These are phyloP conservation scores for Hipposideros armiger DNA, from an alignment of 2,113 vertebrate species.

Conservation along the genomic window DNA sequence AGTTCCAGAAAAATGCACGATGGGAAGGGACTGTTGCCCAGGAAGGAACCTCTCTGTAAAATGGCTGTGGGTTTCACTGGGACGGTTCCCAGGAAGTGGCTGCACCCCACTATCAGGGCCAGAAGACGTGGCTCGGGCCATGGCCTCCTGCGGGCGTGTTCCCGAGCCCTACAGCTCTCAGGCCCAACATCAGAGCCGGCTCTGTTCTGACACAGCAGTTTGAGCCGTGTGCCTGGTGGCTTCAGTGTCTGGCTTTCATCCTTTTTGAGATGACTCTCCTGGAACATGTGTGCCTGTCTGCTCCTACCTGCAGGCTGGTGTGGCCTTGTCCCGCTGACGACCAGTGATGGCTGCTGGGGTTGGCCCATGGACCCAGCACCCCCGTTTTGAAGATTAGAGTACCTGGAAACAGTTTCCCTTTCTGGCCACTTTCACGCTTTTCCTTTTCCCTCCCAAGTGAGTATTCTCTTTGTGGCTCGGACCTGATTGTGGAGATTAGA, in stretches of 20 bases:
- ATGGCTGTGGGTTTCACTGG: constrained; percentile 60
- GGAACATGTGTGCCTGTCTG: background rate
- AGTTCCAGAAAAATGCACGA: background rate
- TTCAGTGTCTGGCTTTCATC: background rate
- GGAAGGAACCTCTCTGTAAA: constrained; percentile 24
- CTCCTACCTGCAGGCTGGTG: background rate
- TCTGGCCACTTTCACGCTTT: background rate
- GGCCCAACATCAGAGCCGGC: background rate
- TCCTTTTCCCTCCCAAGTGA: background rate
- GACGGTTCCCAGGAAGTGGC: constrained; percentile 83
- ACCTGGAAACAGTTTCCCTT: background rate
- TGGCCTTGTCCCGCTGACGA: background rate
- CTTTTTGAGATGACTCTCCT: background rate
- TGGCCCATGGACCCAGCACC: background rate
- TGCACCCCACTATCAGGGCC: accelerated
- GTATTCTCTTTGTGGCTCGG: background rate
- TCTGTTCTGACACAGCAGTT: background rate
- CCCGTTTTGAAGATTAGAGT: background rate
- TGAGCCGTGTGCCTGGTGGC: background rate
- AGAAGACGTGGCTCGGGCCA: constrained; percentile 77
- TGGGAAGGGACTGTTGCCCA: background rate
- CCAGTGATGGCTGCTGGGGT: too few species aligned
- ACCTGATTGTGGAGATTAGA: background rate
- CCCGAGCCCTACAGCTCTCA: constrained; percentile 68
- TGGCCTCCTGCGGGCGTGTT: constrained; percentile 80